Evolutionary conservation across 2,888 invertebrate species (phyloP).

Genomic region (Chloromyia formosa): DNA sequence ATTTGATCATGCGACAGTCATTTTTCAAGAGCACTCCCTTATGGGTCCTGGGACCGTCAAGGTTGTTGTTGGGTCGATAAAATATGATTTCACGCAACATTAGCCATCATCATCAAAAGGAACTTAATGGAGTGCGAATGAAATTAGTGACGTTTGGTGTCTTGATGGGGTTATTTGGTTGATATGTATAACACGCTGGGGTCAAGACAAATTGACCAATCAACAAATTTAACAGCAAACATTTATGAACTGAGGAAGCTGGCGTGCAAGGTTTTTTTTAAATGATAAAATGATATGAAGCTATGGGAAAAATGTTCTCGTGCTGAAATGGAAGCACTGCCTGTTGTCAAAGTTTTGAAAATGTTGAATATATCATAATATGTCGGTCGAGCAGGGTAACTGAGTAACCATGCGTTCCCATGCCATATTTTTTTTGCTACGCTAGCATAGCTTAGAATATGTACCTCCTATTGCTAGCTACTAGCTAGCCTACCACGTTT

Average conservation of each 20-base stretch:
- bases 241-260: neutral
- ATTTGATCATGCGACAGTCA: neutral
- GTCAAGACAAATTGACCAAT: neutral
- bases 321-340: too few relatives aligned
- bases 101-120: neutral
- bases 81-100: conserved; percentile 10
- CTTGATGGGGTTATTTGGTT: neutral
- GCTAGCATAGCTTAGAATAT: too few relatives aligned
- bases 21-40: conserved; percentile 6
- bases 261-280: too few relatives aligned
- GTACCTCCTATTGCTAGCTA: too few relatives aligned
- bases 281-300: too few relatives aligned
- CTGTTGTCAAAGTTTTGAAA: too few relatives aligned
- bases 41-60: neutral
- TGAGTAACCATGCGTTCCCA: too few relatives aligned
- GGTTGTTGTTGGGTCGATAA: conserved; percentile 21
- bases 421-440: too few relatives aligned
- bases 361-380: too few relatives aligned
- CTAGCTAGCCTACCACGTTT: too few relatives aligned
- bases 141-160: neutral
- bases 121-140: conserved; percentile 19
- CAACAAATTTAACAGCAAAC: neutral
- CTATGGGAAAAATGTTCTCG: too few relatives aligned
- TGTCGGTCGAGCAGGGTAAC: too few relatives aligned
- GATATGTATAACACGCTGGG: neutral